Conservation (phyloP, 1,140 invertebrate genomes). For the Araneus ventricosus region DNA sequence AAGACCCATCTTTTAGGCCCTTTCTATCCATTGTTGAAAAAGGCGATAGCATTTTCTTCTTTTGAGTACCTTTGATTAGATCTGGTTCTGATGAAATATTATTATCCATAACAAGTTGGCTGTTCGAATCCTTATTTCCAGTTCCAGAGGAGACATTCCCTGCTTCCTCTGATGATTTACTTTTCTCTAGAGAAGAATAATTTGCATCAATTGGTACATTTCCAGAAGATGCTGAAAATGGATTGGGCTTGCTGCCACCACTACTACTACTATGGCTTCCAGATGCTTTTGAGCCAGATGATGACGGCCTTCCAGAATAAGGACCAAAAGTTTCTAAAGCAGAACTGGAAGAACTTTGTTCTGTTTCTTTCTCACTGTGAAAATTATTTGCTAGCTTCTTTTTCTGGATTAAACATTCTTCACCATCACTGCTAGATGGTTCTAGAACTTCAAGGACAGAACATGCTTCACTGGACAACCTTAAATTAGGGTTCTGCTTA, state of each 20-base stretch:
- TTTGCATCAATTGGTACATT: conserved; percentile 1
- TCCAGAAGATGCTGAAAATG: neutral
- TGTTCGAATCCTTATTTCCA: conserved; percentile 6
- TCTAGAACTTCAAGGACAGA: conserved; percentile 79
- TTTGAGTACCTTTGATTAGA: conserved; percentile 70
- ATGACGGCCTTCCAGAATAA: conserved; percentile 58
- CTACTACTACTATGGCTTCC: conserved; percentile 69
- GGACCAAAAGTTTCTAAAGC: conserved; percentile 66
- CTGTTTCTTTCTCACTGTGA: conserved; percentile 59
- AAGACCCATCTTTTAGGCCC: neutral
- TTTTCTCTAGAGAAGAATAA: neutral
- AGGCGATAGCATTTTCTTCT: conserved; percentile 58
- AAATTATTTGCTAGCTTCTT: conserved; percentile 20
- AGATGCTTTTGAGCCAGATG: conserved; percentile 68
- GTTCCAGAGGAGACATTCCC: neutral
- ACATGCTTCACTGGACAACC: conserved; percentile 77
- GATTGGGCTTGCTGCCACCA: conserved; percentile 44
- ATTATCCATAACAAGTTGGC: conserved; percentile 1
- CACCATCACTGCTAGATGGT: conserved; percentile 77
- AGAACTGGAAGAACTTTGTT: conserved; percentile 73
- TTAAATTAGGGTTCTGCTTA: conserved; percentile 74
- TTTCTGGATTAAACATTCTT: conserved; percentile 62
- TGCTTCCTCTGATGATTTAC: conserved; percentile 20
- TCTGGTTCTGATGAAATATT: conserved; percentile 65
- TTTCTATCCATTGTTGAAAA: conserved; percentile 46